phyloP scores from a whole-genome alignment of 53 echinoderm and acorn worm species.

The Temnopleurus reevesii region DNA sequence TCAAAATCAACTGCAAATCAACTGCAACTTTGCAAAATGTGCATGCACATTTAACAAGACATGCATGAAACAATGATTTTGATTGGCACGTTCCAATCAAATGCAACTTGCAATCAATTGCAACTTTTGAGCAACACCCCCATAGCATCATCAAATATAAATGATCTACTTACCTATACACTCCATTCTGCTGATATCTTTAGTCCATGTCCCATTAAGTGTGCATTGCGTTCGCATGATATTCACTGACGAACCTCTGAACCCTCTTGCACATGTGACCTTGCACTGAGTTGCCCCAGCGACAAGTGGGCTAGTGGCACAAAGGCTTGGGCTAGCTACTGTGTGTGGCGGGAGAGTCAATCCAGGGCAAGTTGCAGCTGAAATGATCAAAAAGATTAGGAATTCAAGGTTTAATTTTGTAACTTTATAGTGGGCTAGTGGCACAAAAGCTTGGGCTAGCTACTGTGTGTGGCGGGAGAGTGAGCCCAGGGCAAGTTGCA shows the following conservation, averaged over 20 bases:
- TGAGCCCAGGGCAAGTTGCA: too few species aligned
- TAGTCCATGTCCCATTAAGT: slow-evolving; percentile 41
- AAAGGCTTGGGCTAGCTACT: background rate
- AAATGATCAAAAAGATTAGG: background rate
- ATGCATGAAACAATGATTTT: too few species aligned
- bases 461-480: too few species aligned
- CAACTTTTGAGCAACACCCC: too few species aligned
- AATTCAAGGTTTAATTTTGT: background rate
- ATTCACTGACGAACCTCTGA: background rate
- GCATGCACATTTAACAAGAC: too few species aligned
- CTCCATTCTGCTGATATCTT: background rate
- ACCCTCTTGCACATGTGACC: background rate
- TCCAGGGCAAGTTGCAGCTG: background rate
- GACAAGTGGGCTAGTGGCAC: background rate
- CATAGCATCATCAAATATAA: too few species aligned
- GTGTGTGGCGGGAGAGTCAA: background rate
- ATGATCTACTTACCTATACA: slow-evolving; percentile 42
- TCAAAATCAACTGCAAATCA: too few species aligned
- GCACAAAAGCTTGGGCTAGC: background rate
- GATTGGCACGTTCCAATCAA: too few species aligned
- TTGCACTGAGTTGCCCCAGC: background rate
- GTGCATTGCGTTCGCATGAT: background rate
- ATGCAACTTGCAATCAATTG: too few species aligned
- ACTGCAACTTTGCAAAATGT: too few species aligned
- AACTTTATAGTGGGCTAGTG: too few species aligned